Conservation (phyloP, 2,113 vertebrate genomes). For the Eretmochelys imbricata region DNA sequence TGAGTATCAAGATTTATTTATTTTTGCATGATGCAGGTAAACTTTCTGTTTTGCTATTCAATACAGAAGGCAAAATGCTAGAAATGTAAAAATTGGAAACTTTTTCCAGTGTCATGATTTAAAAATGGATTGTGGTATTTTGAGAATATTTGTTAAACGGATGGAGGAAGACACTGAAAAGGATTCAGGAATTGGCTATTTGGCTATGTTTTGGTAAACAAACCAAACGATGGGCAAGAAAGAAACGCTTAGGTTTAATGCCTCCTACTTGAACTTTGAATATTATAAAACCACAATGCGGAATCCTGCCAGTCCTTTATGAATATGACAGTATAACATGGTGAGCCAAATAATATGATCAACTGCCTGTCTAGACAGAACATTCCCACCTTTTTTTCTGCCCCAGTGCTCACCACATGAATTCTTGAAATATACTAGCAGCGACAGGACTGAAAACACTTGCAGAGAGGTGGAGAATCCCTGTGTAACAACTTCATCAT, state of each 20-base stretch:
- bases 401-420: background rate
- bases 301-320: background rate
- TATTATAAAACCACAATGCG: background rate
- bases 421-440: background rate
- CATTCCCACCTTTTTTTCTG: background rate
- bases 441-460: fast-evolving
- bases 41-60: background rate
- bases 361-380: background rate
- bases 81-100: background rate
- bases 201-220: background rate
- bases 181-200: background rate
- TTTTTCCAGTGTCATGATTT: background rate
- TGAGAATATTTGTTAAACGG: background rate
- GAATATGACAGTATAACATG: background rate
- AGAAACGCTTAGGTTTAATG: background rate
- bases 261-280: background rate
- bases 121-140: background rate
- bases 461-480: background rate
- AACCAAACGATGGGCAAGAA: background rate
- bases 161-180: background rate
- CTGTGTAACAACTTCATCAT: fast-evolving
- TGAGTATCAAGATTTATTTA: background rate
- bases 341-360: background rate
- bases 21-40: background rate
- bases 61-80: background rate